A percentile compares a stretch with the other conserved stretches of the same genome.
Conservation (phyloP, 2,888 invertebrate species). For the Calliopum simillimum region DNA sequence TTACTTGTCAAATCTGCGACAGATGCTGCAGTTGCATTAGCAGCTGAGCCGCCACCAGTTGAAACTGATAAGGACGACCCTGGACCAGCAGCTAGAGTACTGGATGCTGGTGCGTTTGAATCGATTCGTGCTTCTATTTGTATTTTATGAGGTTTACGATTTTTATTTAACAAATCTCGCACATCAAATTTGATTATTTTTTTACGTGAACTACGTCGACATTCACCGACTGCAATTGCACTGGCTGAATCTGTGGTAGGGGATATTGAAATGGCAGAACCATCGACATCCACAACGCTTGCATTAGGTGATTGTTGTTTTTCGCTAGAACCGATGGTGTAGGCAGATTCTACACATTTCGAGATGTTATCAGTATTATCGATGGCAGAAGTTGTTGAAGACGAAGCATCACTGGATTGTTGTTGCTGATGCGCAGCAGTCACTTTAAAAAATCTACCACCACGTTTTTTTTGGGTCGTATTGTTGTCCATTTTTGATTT, state of each 20-base stretch:
- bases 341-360: neutral
- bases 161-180: constrained; percentile 62
- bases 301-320: neutral
- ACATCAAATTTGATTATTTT: constrained; percentile 66
- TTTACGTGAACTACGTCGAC: constrained; percentile 64
- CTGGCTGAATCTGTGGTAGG: neutral
- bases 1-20: constrained; percentile 50
- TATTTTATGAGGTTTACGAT: constrained; percentile 62
- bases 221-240: constrained; percentile 45
- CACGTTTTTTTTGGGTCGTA: neutral
- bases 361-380: neutral
- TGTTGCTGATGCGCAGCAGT: neutral
- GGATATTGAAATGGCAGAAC: neutral
- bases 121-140: constrained; percentile 65
- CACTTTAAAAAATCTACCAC: constrained; percentile 1
- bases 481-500: constrained; percentile 1
- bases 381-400: neutral
- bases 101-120: constrained; percentile 53
- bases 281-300: neutral
- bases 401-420: neutral
- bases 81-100: neutral
- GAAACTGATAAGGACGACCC: neutral
- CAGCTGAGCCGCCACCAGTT: neutral
- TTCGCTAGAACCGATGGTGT: neutral
- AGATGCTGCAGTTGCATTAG: neutral